Conservation (phyloP, 1,140 invertebrate genomes). For the Drosophila lacertosa region DNA sequence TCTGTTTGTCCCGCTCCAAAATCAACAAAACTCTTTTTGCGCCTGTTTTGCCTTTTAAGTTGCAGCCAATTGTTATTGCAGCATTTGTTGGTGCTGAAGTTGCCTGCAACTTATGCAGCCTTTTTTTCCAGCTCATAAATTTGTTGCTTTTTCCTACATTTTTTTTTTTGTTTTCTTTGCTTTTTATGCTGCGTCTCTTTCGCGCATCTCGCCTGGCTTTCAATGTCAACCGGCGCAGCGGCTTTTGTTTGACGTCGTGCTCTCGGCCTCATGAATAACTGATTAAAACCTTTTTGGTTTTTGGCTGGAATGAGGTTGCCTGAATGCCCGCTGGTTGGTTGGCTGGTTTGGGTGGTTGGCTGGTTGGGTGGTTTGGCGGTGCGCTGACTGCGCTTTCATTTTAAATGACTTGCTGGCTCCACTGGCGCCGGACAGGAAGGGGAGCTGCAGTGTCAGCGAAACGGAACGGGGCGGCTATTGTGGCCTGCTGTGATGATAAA, state of each 20-base stretch:
- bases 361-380: slow-evolving; percentile 22
- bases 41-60: slow-evolving; percentile 57
- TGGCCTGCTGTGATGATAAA: slow-evolving; percentile 33
- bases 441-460: slow-evolving; percentile 41
- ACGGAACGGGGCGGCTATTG: slow-evolving; percentile 19
- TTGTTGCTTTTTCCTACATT: too few relatives aligned
- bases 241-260: slow-evolving; percentile 75
- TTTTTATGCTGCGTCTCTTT: slow-evolving; percentile 18
- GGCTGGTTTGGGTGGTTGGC: neutral
- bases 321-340: slow-evolving; percentile 4
- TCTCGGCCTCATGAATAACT: slow-evolving; percentile 79
- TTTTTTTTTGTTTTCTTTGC: slow-evolving; percentile 19
- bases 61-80: slow-evolving; percentile 79
- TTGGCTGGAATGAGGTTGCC: slow-evolving; percentile 9
- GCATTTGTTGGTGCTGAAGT: slow-evolving; percentile 21
- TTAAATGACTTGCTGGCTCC: slow-evolving; percentile 64
- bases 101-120: slow-evolving; percentile 34
- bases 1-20: slow-evolving; percentile 33
- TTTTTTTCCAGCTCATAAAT: slow-evolving; percentile 79
- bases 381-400: slow-evolving; percentile 64
- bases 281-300: slow-evolving; percentile 79
- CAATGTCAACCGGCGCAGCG: slow-evolving; percentile 74
- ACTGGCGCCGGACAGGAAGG: slow-evolving; percentile 30
- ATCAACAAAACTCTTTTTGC: slow-evolving; percentile 40
- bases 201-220: slow-evolving; percentile 36